phyloP scores from a whole-genome alignment of 2,888 invertebrate species.

The Eurois occulta region DNA sequence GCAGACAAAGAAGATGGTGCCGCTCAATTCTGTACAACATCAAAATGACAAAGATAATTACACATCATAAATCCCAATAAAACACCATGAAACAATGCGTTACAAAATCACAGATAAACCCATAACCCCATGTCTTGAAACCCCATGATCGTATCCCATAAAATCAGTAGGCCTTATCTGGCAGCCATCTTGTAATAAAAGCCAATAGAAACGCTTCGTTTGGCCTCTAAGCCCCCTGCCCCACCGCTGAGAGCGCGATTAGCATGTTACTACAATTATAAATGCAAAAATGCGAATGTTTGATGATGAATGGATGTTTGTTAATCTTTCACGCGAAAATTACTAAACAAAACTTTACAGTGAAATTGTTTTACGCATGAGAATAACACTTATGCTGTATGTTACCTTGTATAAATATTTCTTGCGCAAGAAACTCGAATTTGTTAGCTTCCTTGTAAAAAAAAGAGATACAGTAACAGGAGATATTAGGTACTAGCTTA shows the following conservation, averaged over 20 bases:
- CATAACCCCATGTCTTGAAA: conserved; percentile 52
- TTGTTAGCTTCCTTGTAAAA: no score
- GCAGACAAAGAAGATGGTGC: background rate
- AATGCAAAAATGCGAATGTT: background rate
- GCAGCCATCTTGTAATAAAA: conserved; percentile 68
- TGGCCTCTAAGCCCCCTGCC: conserved; percentile 11
- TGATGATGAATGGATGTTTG: background rate
- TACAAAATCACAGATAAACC: conserved; percentile 41
- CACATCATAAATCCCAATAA: background rate
- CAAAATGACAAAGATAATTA: conserved; percentile 44
- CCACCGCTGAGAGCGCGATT: background rate
- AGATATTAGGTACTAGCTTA: no score
- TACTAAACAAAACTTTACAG: no score
- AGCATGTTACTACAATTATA: background rate
- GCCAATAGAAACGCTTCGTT: conserved; percentile 60
- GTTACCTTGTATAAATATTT: no score
- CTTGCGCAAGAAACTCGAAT: no score
- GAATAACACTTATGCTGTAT: no score
- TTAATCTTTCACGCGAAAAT: background rate
- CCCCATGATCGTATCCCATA: conserved; percentile 58
- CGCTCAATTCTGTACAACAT: background rate
- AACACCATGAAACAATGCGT: conserved; percentile 49
- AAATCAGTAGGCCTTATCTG: conserved; percentile 62
- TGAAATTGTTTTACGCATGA: no score
- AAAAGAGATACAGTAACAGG: no score